Conservation (phyloP, 1,140 invertebrate genomes). For the Oedothorax gibbosus region DNA sequence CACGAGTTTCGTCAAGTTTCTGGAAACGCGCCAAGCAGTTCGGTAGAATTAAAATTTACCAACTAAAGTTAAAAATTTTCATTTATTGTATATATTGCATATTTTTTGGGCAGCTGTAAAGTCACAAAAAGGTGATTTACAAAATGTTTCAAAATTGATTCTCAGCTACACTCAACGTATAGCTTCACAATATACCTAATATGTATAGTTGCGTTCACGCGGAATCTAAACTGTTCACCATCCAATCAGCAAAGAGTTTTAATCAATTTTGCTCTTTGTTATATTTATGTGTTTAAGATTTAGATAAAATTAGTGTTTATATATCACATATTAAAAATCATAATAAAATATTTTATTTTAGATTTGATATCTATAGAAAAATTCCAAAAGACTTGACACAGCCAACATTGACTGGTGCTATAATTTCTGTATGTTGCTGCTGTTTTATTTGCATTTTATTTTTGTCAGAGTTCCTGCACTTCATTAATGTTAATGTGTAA, state of each 20-base stretch:
- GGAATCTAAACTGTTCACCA: no score
- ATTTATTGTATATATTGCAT: no score
- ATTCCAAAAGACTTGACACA: slow-evolving; percentile 77
- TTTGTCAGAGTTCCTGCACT: slow-evolving; percentile 72
- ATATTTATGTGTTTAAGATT: not conserved
- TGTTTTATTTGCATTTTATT: slow-evolving; percentile 73
- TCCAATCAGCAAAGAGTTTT: not conserved
- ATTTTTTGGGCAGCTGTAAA: no score
- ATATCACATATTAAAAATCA: not conserved
- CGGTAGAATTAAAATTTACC: no score
- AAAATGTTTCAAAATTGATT: no score
- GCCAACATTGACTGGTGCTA: slow-evolving; percentile 74
- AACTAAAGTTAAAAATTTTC: no score
- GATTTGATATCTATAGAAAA: slow-evolving; percentile 77
- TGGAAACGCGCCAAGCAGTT: no score
- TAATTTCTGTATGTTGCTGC: slow-evolving; percentile 74
- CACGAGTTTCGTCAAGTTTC: no score
- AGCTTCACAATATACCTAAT: no score
- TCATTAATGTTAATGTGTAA: slow-evolving; percentile 74
- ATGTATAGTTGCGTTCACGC: no score
- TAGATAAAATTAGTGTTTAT: not conserved
- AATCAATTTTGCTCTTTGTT: not conserved
- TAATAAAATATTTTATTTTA: slow-evolving; percentile 62
- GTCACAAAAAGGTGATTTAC: no score
- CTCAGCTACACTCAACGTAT: no score